Evolutionary conservation across 1,140 invertebrate genomes (phyloP), one percentile per base, ranked within the genome.

Genomic region (Phenacoccus solenopsis): DNA sequence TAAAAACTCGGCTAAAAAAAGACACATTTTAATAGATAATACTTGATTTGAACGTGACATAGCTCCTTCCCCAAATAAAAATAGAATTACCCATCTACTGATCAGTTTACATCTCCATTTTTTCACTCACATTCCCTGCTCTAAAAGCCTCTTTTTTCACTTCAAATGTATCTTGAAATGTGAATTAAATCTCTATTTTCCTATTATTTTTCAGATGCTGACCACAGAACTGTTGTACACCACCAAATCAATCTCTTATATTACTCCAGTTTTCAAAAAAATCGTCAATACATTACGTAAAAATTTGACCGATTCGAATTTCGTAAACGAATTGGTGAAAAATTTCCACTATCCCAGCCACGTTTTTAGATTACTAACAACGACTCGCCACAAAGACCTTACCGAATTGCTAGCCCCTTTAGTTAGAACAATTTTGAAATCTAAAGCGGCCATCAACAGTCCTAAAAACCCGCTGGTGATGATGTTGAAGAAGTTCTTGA

Each of bases 301-400:
- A 9, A 5, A 22, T 64, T 24, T 27, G 3, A 24, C 10, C 12
- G 59, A 64, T 25, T 2, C 22, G 25, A 24, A 24, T 64, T 64
- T 5, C 59, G 21, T 64, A 1, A 64, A 64, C 59, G 59, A 64
- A 64, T 64, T 64, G 22, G 59, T 64, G 9, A 64, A 64, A 16
- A 64, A 64, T 64, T 64, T 64, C 59, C 59, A 64, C 25, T 64
- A 25, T 16, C 22, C 59, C 25, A 24, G 59, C 25, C 21, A 64
- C 59, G 22, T 64, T 24, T 64, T 64, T 16, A 64, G 59, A 64
- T 20, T 64, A 20, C 25, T 64, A 22, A 64, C 59, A 16, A 64
- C 59, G 22, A 24, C 25, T 3, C 13, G 22, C 16, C 4, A 64
- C 16, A 64, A 64, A 64, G 59, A 64, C 25, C 21, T 24, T 16